These are phyloP conservation scores for Eurytoma adleriae DNA, from an alignment of 2,888 invertebrate species.

Conservation along the genomic window DNA sequence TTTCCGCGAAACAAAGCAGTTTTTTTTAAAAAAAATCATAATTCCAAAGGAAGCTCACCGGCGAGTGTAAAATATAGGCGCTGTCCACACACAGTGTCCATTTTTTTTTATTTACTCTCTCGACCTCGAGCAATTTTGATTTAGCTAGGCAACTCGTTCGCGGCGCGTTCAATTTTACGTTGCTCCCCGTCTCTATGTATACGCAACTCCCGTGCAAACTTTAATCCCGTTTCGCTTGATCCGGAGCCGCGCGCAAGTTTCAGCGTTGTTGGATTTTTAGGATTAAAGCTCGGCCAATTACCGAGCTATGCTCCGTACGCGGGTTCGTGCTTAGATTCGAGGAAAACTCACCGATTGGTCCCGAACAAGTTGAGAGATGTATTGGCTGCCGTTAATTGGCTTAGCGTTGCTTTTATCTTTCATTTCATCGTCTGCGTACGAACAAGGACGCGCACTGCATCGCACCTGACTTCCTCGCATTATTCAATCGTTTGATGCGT, in stretches of 20 bases:
- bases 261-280: background rate
- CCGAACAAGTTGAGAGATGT: background rate
- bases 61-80: no score
- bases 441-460: background rate
- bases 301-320: background rate
- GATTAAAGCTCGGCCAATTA: constrained; percentile 2
- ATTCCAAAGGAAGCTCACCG: no score
- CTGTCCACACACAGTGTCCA: background rate
- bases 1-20: no score
- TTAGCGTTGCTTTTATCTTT: constrained; percentile 1
- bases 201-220: background rate
- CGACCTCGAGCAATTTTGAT: no score
- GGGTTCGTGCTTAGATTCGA: background rate
- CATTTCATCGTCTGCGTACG: background rate
- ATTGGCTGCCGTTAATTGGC: background rate
- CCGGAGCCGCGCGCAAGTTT: background rate
- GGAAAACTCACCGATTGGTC: background rate
- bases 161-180: background rate
- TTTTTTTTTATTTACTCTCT: background rate
- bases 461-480: background rate
- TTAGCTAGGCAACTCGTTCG: no score
- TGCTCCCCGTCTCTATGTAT: background rate
- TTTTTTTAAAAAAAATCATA: no score
- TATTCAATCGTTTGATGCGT: background rate
- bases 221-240: background rate